Evolutionary conservation across 2,888 invertebrate genomes (phyloP), one percentile per base, ranked within the genome.

Genomic region (Drosophila infuscata): DNA sequence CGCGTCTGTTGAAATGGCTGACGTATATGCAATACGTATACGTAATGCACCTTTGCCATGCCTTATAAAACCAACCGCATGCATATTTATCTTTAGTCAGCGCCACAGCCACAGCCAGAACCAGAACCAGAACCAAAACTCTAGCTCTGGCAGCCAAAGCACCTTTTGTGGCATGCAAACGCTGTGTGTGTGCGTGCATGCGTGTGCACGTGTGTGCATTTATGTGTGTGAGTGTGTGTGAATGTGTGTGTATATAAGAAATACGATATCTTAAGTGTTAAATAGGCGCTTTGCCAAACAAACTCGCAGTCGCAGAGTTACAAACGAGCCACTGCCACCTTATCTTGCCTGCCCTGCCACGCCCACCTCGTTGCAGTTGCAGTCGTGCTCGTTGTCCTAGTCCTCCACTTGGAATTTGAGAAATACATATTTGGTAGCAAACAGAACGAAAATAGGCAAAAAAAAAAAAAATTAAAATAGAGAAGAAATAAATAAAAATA

Each of bases 271-370:
- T 86, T 86, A 89, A 86, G 85, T 86, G 85, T 86, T 86, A 86
- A 86, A 82, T 88, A 89, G 90, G 85, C 85, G 85, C 90, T 86
- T 86, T 89, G 88, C 89, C 88, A 82, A 85, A 85, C 85, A 89
- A 89, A 85, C 85, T 77, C 69, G 78, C 66, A 69, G 63, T 53
- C 58, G 70, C 73, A 64, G 32, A 63, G 51, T 64, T 84, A 76
- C 82, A 89, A 84, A 79, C 77, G 85, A 77, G 74, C 60, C 68
- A 72, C 53, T 73, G 68, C 66, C 75, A 69, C 74, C 77, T 77
- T 83, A 82, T 82, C 82, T 72, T 49, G 64, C 66, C 38, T 57
- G 70, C 69, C 69, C 9, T n/a, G 82, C 60, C 84, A 84, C 84
- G 82, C 82, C 84, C 79, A 73, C 17, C 73, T 74, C 63, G 75